These are phyloP conservation scores for Polydrusus cervinus DNA, from an alignment of 2,888 invertebrate species.

Conservation along the genomic window DNA sequence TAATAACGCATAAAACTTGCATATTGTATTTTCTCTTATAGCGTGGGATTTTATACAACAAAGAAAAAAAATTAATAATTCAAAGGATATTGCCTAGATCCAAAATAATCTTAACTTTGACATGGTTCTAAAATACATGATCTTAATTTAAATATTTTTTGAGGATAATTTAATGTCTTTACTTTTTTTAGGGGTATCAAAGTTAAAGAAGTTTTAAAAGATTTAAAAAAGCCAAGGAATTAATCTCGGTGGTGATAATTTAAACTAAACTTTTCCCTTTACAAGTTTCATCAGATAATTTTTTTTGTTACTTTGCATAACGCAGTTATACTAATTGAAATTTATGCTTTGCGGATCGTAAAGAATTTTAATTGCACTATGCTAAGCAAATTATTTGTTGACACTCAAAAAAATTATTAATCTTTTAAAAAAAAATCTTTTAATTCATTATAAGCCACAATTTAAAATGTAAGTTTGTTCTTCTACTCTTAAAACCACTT, in stretches of 20 bases:
- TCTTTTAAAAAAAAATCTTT: too few species aligned
- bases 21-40: neutral
- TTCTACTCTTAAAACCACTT: slow-evolving; percentile 20
- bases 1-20: neutral
- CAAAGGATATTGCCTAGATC: too few species aligned
- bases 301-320: slow-evolving; percentile 8
- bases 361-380: too few species aligned
- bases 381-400: too few species aligned
- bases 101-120: too few species aligned
- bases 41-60: neutral
- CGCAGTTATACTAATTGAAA: neutral
- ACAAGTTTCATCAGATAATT: slow-evolving; percentile 7
- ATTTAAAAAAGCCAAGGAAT: slow-evolving; percentile 11
- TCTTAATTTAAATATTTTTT: neutral
- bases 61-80: too few species aligned
- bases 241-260: neutral
- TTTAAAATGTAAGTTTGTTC: neutral
- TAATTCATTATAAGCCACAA: neutral
- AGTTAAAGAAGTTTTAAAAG: slow-evolving; percentile 16
- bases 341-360: neutral
- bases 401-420: too few species aligned
- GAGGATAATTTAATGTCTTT: neutral
- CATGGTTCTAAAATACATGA: too few species aligned
- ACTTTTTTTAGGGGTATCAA: slow-evolving; percentile 4
- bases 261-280: slow-evolving; percentile 1